Conservation (phyloP, 2,888 invertebrate genomes). For the Brenthis hecate region DNA sequence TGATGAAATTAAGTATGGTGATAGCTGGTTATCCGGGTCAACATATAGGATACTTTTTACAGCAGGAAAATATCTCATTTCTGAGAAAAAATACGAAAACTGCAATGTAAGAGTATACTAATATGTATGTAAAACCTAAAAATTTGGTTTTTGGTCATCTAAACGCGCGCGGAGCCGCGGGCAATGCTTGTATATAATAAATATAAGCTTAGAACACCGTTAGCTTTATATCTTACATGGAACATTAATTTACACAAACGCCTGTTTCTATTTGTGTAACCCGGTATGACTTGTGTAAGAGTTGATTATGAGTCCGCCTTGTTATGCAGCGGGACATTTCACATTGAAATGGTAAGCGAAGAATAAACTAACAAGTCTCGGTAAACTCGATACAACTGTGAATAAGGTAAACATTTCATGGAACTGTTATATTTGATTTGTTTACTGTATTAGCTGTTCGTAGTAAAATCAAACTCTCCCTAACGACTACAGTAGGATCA, state of each 20-base stretch:
- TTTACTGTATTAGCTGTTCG: not conserved
- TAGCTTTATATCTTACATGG: constrained; percentile 16
- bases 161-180: too few relatives aligned
- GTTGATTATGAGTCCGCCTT: constrained; percentile 56
- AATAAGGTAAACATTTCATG: constrained; percentile 10
- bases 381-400: constrained; percentile 24
- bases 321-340: constrained; percentile 49
- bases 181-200: not conserved
- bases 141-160: too few relatives aligned
- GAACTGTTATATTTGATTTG: constrained; percentile 14
- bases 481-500: not conserved
- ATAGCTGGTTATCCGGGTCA: too few relatives aligned
- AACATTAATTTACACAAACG: constrained; percentile 32
- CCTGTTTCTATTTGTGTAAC: constrained; percentile 27
- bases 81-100: too few relatives aligned
- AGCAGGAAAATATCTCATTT: too few relatives aligned
- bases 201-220: not conserved
- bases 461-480: not conserved
- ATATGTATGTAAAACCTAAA: too few relatives aligned
- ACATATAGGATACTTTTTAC: too few relatives aligned
- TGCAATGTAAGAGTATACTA: too few relatives aligned
- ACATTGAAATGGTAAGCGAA: constrained; percentile 60
- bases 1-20: too few relatives aligned
- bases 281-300: constrained; percentile 56
- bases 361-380: constrained; percentile 54